These are phyloP conservation scores for Gyps fulvus DNA, from an alignment of 2,113 vertebrate genomes.

Conservation along the genomic window DNA sequence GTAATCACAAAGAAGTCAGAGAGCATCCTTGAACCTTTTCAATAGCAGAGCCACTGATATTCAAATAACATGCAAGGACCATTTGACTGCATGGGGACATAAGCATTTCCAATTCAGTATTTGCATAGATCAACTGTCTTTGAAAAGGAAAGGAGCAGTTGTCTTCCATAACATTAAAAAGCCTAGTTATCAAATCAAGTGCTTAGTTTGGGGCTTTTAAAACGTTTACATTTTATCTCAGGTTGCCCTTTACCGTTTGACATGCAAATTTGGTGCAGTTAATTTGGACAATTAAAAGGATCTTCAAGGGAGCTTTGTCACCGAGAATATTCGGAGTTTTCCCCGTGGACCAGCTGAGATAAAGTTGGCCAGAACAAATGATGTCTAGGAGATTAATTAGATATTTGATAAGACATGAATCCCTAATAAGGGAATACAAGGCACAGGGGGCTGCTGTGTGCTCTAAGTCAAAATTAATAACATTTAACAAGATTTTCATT, in stretches of 20 bases:
- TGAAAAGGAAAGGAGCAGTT: constrained; percentile 88
- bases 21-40: constrained; percentile 99
- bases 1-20: constrained; percentile 98
- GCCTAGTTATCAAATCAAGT: constrained; percentile 90
- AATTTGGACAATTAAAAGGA: constrained; percentile 99
- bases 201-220: constrained; percentile 87
- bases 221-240: constrained; percentile 88
- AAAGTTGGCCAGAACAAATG: constrained; percentile 98
- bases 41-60: constrained; percentile 95
- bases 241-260: constrained; percentile 92
- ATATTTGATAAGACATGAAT: constrained; percentile 99
- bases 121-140: constrained; percentile 93
- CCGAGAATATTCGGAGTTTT: constrained; percentile 86
- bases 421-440: constrained; percentile 99
- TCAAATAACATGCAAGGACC: constrained; percentile 97
- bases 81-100: constrained; percentile 90
- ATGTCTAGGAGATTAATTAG: constrained; percentile 99
- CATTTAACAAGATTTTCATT: constrained; percentile 99
- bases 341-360: constrained; percentile 91
- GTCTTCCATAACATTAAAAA: constrained; percentile 89
- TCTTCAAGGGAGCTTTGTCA: constrained; percentile 97
- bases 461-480: constrained; percentile 99
- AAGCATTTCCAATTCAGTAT: constrained; percentile 93
- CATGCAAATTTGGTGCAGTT: constrained; percentile 99
- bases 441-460: constrained; percentile 95